A percentile compares a stretch with the other conserved stretches of the same genome.
These are phyloP conservation scores for Heterotilapia buettikoferi DNA, from an alignment of 2,113 vertebrate species.

Conservation along the genomic window DNA sequence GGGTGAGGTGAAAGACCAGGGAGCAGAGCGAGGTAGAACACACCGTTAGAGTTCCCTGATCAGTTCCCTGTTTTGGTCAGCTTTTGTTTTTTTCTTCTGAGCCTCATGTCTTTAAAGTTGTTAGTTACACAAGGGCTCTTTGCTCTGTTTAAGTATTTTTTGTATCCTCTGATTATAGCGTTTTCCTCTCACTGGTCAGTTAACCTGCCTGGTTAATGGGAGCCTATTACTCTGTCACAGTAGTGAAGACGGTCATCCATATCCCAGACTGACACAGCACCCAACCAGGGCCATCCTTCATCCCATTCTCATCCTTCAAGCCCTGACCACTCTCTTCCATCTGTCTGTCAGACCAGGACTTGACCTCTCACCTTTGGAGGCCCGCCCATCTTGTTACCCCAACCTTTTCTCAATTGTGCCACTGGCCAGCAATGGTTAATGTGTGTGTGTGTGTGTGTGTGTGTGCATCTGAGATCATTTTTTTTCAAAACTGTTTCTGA, in stretches of 20 bases:
- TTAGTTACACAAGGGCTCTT: background rate
- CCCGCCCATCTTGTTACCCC: conserved; percentile 62
- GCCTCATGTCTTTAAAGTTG: background rate
- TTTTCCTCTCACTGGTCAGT: background rate
- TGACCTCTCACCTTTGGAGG: conserved; percentile 57
- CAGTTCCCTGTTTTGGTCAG: background rate
- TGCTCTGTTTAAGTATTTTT: background rate
- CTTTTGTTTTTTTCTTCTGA: background rate
- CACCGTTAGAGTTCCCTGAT: background rate
- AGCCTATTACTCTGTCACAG: conserved; percentile 31
- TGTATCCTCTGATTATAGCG: background rate
- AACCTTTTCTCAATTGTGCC: conserved; percentile 52
- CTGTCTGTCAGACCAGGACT: conserved; percentile 64
- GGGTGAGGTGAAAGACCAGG: background rate
- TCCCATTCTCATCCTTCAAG: conserved; percentile 53
- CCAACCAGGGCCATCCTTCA: conserved; percentile 66
- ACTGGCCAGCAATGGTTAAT: conserved; percentile 23
- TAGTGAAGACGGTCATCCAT: conserved; percentile 61
- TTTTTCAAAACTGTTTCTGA: background rate
- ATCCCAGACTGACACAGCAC: conserved; percentile 55
- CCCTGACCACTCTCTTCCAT: conserved; percentile 62
- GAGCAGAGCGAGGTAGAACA: background rate
- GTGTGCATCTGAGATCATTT: background rate
- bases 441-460: background rate
- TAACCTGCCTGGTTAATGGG: background rate